phyloP scores from a whole-genome alignment of 64 coral and sea anemone species.

The Catalaphyllia jardinei region DNA sequence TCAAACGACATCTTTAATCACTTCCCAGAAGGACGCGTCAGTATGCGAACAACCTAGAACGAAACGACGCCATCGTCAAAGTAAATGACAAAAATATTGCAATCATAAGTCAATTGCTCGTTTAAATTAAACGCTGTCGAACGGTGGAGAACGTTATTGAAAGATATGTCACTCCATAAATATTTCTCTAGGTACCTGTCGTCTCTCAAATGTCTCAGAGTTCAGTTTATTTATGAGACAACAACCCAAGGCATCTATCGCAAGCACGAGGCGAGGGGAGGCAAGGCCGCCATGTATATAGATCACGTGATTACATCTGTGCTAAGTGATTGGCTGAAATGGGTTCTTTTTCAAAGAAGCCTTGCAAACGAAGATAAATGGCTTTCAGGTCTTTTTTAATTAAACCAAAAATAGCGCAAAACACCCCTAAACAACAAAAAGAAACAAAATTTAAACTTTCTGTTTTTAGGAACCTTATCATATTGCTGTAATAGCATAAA shows the following conservation, averaged over 20 bases:
- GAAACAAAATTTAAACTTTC: no score
- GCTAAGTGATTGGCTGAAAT: conserved; percentile 65
- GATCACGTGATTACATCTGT: conserved; percentile 61
- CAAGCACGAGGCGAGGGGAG: conserved; percentile 71
- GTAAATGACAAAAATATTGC: not conserved
- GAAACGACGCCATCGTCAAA: conserved; percentile 21
- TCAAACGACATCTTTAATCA: conserved; percentile 83
- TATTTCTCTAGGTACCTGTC: not conserved
- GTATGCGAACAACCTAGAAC: conserved; percentile 21
- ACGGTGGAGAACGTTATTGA: not conserved
- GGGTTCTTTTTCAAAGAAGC: conserved; percentile 14
- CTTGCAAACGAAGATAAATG: not conserved
- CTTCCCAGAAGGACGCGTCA: conserved; percentile 4
- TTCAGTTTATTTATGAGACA: conserved; percentile 14
- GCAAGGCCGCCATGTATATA: conserved; percentile 73
- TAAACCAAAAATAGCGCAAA: no score
- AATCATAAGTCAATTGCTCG: not conserved
- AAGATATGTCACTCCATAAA: not conserved
- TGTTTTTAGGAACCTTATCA: no score
- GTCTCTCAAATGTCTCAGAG: conserved; percentile 20
- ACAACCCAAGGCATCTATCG: conserved; percentile 2
- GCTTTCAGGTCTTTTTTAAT: no score
- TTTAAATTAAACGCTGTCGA: not conserved
- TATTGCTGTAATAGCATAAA: no score
- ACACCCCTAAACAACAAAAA: no score